Base-by-base conservation (phyloP, 2,113 vertebrate genomes). In the Boleophthalmus pectinirostris region DNA sequence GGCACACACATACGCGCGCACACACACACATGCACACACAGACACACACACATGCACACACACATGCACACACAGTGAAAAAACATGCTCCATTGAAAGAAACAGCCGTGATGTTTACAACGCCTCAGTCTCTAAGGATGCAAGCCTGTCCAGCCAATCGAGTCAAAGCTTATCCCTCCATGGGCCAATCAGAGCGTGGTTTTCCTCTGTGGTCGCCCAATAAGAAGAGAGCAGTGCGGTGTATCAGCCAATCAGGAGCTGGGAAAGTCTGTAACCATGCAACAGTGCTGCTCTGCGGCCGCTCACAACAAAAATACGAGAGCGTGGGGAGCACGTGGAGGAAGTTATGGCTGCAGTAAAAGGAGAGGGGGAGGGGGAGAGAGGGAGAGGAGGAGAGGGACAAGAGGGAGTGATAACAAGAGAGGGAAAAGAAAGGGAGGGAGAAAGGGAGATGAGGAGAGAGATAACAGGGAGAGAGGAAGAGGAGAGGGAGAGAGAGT, bases 251-350 rank as follows among this genome's bases (percentile, higher is more conserved):
- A 91, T 91, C 67, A 81, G n/a, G 1, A 69, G 24, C 77, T 60
- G 58, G 74, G 29, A 14, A 75, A 51, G 89, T 25, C 87, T 94
- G 93, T 94, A 93, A 93, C 93, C 90, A 93, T 93, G 93, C 93
- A 89, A 92, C 92, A 85, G 82, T 72, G 74, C 75, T 80, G 86
- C 66, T 80, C n/a, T 78, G 81, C 80, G 84, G 78, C 80, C 74
- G n/a, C 80, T 66, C 72, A 25, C 77, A 72, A 84, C 75, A 66
- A 87, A 87, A 87, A 92, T 82, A 88, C 66, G 64, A 80, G 78
- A 64, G 88, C 87, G 73, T 85, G 80, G 84, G 83, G 84, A 92
- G 77, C 92, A 93, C 91, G 88, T 93, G 92, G 90, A 77, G 84
- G 81, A 91, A 89, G 88, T 92, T 92, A 85, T 78, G 89, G 89